Base-by-base conservation (phyloP, 1,140 invertebrate species). In the Odontomachus brunneus region DNA sequence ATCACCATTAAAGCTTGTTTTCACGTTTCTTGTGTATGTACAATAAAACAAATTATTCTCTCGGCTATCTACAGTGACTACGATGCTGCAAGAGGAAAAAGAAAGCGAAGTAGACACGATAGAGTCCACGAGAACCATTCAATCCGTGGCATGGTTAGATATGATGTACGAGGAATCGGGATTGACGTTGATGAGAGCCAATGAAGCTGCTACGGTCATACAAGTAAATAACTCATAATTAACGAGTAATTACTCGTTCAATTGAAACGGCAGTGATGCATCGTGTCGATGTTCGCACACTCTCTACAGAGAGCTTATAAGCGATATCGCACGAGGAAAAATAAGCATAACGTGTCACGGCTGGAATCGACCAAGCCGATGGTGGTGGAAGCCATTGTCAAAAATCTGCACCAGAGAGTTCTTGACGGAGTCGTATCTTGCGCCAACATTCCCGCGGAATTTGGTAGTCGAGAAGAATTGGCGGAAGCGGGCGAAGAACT, bases 151-250 rank as follows among this genome's bases (percentile, higher is more conserved):
- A 71, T 91, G 91, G 91, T 73, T 92, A 38, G 82, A 91, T 15
- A 85, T 90, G 89, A 90, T 92, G 83, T 91, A 84, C 33, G 63
- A 92, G 24, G 83, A 92, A 15, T 92, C 88, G 22, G 93, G 91
- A 33, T 80, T 94, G 73, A 88, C 86, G 1, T 9, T 86, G 26
- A 73, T 90, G 17, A 86, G 89, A 80, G 93, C 92, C 12, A 89
- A 95, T 82, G 75, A 89, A 66, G 91, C 93, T 38, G 94, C 94
- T 3, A 75, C 4, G 0, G 82, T 93, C 57, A 94, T 94, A 65
- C 94, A 95, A 76, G 92, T 91, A 83, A 76, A n/a, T n/a, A 26
- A 88, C n/a, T n/a, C n/a, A n/a, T n/a, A n/a, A n/a, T n/a, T n/a
- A n/a, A n/a, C n/a, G n/a, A n/a, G n/a, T n/a, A n/a, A 49, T 48